phyloP scores from a whole-genome alignment of 2,888 invertebrate genomes.

The Phasia obesa region DNA sequence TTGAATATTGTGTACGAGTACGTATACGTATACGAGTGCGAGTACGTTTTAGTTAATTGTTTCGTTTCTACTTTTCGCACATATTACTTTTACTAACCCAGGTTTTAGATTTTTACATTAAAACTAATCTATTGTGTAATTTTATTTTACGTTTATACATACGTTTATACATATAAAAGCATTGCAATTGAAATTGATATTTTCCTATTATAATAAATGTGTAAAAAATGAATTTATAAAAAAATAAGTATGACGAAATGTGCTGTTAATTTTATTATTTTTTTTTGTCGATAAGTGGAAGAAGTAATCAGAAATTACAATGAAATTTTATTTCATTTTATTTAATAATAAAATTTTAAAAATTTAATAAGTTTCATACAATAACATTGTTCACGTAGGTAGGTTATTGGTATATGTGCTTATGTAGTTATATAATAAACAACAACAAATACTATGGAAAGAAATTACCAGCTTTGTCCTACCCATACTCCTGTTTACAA shows the following conservation, averaged over 20 bases:
- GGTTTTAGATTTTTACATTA: slow-evolving; percentile 51
- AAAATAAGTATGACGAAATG: slow-evolving; percentile 33
- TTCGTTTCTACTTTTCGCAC: slow-evolving; percentile 39
- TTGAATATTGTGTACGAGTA: slow-evolving; percentile 12
- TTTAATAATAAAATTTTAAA: no score
- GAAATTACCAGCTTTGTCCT: no score
- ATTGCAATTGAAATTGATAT: slow-evolving; percentile 70
- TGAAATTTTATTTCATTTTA: no score
- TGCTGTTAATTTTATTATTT: slow-evolving; percentile 15
- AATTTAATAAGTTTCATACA: no score
- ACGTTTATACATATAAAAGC: slow-evolving; percentile 44
- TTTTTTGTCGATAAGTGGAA: background rate
- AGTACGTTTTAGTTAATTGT: slow-evolving; percentile 53
- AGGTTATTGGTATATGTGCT: no score
- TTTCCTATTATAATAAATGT: slow-evolving; percentile 67
- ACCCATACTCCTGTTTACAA: no score
- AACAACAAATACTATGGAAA: no score
- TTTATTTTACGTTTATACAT: slow-evolving; percentile 31
- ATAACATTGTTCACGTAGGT: no score
- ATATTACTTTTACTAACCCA: slow-evolving; percentile 65
- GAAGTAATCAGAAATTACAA: background rate
- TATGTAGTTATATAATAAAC: no score
- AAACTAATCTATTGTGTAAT: slow-evolving; percentile 55
- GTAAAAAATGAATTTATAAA: slow-evolving; percentile 59
- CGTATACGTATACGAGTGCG: slow-evolving; percentile 9